phyloP scores from a whole-genome alignment of 2,797 vertebrate species.

The Hemitrygon akajei region DNA sequence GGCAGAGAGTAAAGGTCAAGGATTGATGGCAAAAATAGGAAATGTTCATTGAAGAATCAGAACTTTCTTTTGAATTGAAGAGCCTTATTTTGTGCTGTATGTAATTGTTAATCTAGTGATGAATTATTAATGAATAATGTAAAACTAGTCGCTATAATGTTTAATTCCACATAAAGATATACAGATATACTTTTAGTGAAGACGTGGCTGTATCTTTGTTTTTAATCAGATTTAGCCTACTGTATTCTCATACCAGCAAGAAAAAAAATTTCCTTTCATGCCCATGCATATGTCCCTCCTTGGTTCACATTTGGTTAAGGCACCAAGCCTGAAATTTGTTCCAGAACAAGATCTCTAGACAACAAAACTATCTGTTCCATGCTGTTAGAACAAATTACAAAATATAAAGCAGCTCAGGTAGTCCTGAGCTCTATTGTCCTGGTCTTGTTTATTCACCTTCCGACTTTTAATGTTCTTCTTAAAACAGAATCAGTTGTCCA shows the following conservation, averaged over 20 bases:
- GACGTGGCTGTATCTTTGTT: neutral
- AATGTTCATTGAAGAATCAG: neutral
- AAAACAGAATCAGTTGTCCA: too few species aligned
- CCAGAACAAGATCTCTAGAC: too few species aligned
- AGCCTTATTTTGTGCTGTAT: neutral
- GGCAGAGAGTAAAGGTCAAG: neutral
- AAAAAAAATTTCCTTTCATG: neutral
- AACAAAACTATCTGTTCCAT: too few species aligned
- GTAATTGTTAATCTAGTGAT: neutral
- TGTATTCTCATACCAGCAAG: neutral
- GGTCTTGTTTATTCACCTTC: too few species aligned
- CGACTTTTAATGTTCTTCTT: too few species aligned
- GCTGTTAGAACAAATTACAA: too few species aligned
- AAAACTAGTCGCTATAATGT: neutral
- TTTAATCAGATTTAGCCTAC: neutral
- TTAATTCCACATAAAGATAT: neutral
- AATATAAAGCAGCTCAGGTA: too few species aligned
- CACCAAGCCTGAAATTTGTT: too few species aligned
- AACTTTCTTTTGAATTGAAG: neutral
- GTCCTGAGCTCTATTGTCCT: too few species aligned
- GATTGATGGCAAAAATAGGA: neutral
- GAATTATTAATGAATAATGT: neutral
- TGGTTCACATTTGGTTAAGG: too few species aligned
- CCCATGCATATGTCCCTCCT: neutral
- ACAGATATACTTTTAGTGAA: neutral